These are phyloP conservation scores for Nysson spinosus DNA, from an alignment of 2,888 invertebrate genomes.

Conservation along the genomic window DNA sequence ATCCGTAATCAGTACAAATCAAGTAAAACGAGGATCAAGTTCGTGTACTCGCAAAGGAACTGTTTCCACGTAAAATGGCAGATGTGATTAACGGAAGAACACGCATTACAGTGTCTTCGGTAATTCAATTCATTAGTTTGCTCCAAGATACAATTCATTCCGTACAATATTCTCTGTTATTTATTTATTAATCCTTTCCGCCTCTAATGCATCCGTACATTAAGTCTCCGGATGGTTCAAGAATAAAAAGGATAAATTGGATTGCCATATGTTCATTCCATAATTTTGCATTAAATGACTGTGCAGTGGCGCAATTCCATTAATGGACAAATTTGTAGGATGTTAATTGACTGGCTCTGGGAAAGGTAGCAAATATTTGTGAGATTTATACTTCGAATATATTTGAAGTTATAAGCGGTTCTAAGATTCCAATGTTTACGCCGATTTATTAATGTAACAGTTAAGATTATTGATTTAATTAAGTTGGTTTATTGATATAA, in stretches of 20 bases:
- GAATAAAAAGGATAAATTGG: too few relatives aligned
- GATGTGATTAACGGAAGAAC: slow-evolving; percentile 1
- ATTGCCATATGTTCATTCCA: too few relatives aligned
- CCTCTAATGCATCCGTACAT: background rate
- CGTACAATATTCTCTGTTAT: background rate
- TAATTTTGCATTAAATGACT: too few relatives aligned
- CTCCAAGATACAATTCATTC: slow-evolving; percentile 7
- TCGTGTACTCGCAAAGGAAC: background rate
- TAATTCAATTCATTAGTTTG: slow-evolving; percentile 15
- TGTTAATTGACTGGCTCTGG: background rate
- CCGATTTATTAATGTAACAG: too few relatives aligned
- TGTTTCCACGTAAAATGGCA: background rate
- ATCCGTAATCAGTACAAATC: slow-evolving; percentile 9
- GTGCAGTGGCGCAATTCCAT: too few relatives aligned
- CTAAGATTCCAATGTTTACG: too few relatives aligned
- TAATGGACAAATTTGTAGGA: too few relatives aligned
- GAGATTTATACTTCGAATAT: background rate
- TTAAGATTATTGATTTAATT: too few relatives aligned
- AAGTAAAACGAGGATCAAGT: slow-evolving; percentile 9
- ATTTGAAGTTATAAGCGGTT: too few relatives aligned
- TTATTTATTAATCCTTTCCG: slow-evolving; percentile 2
- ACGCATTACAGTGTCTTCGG: background rate
- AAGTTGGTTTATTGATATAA: too few relatives aligned
- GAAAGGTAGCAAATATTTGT: background rate
- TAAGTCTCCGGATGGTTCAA: too few relatives aligned